Base-by-base conservation (phyloP, 1,140 invertebrate genomes). In the Scaptodrosophila lebanonensis region DNA sequence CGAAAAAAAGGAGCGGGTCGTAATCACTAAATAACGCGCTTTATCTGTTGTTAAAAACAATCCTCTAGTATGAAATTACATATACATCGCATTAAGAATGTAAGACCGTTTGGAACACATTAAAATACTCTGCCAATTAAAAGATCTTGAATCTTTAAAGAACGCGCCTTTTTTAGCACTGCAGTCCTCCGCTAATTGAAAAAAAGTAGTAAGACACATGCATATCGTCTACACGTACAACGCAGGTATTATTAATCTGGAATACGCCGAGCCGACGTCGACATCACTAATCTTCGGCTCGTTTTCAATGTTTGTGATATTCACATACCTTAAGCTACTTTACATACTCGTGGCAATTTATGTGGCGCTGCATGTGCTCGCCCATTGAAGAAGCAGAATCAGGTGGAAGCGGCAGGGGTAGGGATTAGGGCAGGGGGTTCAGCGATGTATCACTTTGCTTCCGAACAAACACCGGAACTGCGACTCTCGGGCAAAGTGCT, bases 261-360 rank as follows among this genome's bases (percentile, higher is more conserved):
- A 85, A 32, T 66, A 84, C 40, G 63, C 52, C 7, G 73, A 77
- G 35, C 77, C 35, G 83, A 85, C 68, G 75, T n/a, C n/a, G 63
- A 15, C 70, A 58, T 11, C 72, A 29, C 20, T 70, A 30, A 49
- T 50, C 53, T 47, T 82, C 50, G 76, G 72, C 2, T 83, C 84
- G 12, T 86, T 83, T 15, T 86, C 72, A 25, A 86, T 86, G 84
- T 86, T 86, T 40, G 59, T 86, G 2, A 66, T 86, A 63, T 86
- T 86, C 45, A 79, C 67, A 18, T 86, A 86, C 30, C 61, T 86
- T 7, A 82, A 86, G 49, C 11, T 86, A 18, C 47, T 86, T 1
- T 86, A 86, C 27, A 79, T 86, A 47, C 77, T 86, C 44, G 66
- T 86, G 40, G 66, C 69, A 56, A 68, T 86, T 17, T 86, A 83